Evolutionary conservation across 1,140 invertebrate genomes (phyloP), one percentile per base, ranked within the genome.

Genomic region (Plutomurus gul): DNA sequence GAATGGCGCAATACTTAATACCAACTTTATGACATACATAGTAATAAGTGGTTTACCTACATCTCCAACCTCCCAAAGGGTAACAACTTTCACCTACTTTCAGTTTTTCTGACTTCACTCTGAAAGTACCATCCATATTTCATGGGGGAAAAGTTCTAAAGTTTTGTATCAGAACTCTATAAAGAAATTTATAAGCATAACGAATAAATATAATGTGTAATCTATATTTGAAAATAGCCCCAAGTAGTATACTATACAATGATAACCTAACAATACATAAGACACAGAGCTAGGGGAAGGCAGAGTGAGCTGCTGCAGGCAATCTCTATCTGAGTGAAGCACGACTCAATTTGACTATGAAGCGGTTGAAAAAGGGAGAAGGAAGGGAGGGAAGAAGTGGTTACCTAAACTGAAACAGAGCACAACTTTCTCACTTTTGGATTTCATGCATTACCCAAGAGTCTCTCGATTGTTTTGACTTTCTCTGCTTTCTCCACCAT

Each of bases 401-500:
- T n/a, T n/a, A n/a, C n/a, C 36, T 65, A 65, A 65, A 16, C 36
- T 33, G 56, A 65, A 65, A 65, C 56, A 65, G 56, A 65, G 56
- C 56, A 65, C 27, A 65, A 65, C 56, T 65, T 65, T 65, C 56
- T 65, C 56, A 33, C 56, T 65, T 65, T 65, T 65, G 25, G 56
- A 65, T n/a, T 25, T 65, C 27, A 27, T 33, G 27, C 18, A 65
- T 65, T 65, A 65, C 56, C 56, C 56, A 65, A 65, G 56, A 65
- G 56, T n/a, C 56, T 65, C n/a, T 65, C 56, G 56, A 65, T 65
- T 65, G 56, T 65, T 65, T 65, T 65, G 56, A 36, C 56, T 65
- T 65, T 65, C 56, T 65, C 56, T 33, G 56, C 56, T 33, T 30
- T 65, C 25, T n/a, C 7, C 13, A 33, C 27, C 25, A 65, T 65